Base-by-base conservation (phyloP, 2,888 invertebrate genomes). In the Carcina quercana region DNA sequence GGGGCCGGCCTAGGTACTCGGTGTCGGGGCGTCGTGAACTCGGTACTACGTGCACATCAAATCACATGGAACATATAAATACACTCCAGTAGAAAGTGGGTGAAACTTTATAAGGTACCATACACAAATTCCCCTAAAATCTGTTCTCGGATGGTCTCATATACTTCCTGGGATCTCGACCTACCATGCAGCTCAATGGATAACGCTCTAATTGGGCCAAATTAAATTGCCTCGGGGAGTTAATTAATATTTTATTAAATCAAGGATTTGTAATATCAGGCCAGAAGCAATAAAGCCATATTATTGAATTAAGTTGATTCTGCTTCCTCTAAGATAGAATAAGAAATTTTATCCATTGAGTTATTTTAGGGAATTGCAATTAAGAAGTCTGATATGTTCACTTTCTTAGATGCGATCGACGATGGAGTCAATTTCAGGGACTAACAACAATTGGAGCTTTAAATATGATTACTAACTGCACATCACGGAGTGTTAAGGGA, bases 21-120 rank as follows among this genome's bases (percentile, higher is more conserved):
- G 33, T 30, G 45, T 29, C 31, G 39, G 29, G 38, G 43, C 32
- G 27, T 43, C 15, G 37, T 43, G 66, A 13, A 29, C 29, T 39
- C 40, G 51, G 49, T 41, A 45, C 72, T 75, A 79, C 63, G 76
- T 79, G 80, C 73, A 62, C 65, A 67, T 57, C 59, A 56, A 66
- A 47, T 50, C 54, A 66, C 45, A 64, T 59, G 64, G 56, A 64
- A 60, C 59, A 75, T 66, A 61, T n/a, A n/a, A n/a, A 60, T 64
- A 68, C 58, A 68, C 59, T 60, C 50, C 50, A 50, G 55, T 60
- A 59, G 47, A 61, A 58, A 75, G 75, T 76, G 82, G 82, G 82
- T 83, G 82, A 83, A 83, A 83, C 82, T 82, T 83, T 82, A 78
- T 76, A 80, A 82, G 82, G 82, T 78, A 82, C 80, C 82, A 64